Evolutionary conservation across 2,888 invertebrate species (phyloP), one percentile per base, ranked within the genome.

Genomic region (Coleophora flavipennella): DNA sequence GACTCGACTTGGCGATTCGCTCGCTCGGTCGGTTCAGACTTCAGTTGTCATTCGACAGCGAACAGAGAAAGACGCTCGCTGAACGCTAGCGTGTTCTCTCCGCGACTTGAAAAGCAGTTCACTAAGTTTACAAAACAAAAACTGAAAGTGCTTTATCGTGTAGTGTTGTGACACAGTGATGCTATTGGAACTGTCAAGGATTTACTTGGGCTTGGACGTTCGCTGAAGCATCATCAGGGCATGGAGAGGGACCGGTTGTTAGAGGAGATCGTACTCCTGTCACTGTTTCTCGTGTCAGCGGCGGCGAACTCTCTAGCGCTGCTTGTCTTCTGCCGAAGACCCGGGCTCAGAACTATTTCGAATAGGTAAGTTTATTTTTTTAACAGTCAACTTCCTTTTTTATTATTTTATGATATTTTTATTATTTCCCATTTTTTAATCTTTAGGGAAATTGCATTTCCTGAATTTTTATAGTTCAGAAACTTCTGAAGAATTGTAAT

Each of bases 311-410:
- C 88, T 36, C 85, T 91, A 51, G 89, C 93, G 41, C 84, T 93
- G 51, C 76, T 92, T 51, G 90, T 93, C 36, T 93, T 93, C 76
- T 88, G 90, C 66, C 85, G 90, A 56, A 86, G 91, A 51, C 90
- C 92, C 37, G 89, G 90, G 35, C 80, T 93, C 36, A 86, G 93
- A 59, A 92, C 92, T 50, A 89, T 93, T 55, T 93, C 93, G 42
- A 93, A 93, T 86, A 88, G 91, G 92, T 92, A 78, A 80, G 85
- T 66, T 60, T 20, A 20, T 20, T 20, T 20, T 20, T 20, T 20
- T 20, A 4, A 4, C 20, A 20, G 3, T 6, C 3, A 20, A 20
- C 20, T 20, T 20, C 20, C 6, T 20, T 20, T 20, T 4, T 20
- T 6, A 6, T 4, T 20, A 20, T 20, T 20, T 20, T 20, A 20